These are phyloP conservation scores for Pheucticus melanocephalus DNA, from an alignment of 2,113 vertebrate genomes.

Conservation along the genomic window DNA sequence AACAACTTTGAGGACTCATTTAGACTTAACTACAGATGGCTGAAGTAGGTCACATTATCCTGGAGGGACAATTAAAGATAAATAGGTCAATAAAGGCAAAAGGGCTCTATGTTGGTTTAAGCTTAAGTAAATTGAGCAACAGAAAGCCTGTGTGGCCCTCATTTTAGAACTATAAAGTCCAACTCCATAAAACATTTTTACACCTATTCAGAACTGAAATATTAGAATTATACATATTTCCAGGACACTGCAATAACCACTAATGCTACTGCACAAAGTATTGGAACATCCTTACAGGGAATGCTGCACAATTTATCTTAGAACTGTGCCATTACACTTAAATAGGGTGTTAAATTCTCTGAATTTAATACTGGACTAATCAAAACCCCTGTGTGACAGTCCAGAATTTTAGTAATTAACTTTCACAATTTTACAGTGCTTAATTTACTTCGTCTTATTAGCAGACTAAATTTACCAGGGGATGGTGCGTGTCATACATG, in stretches of 20 bases:
- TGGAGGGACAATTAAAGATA: slow-evolving; percentile 32
- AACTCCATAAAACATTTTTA: neutral
- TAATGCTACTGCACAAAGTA: neutral
- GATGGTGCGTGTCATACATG: neutral
- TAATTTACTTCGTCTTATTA: neutral
- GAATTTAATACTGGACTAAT: neutral
- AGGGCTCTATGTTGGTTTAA: neutral
- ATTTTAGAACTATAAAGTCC: neutral
- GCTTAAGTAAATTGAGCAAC: neutral
- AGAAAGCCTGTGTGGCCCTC: neutral
- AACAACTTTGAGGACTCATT: neutral
- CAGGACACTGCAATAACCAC: neutral
- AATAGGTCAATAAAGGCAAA: slow-evolving; percentile 47
- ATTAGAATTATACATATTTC: neutral
- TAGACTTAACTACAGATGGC: slow-evolving; percentile 28
- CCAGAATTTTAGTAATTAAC: neutral
- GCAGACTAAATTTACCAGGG: neutral
- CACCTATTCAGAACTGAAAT: neutral
- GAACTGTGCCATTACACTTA: neutral
- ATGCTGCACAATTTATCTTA: neutral
- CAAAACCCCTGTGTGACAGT: neutral
- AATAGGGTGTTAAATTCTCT: neutral
- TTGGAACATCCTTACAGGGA: neutral
- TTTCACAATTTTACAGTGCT: neutral
- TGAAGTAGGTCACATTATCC: neutral